Evolutionary conservation across 2,888 invertebrate species (phyloP), one percentile per base, ranked within the genome.

Genomic region (Drosophila pullipes): DNA sequence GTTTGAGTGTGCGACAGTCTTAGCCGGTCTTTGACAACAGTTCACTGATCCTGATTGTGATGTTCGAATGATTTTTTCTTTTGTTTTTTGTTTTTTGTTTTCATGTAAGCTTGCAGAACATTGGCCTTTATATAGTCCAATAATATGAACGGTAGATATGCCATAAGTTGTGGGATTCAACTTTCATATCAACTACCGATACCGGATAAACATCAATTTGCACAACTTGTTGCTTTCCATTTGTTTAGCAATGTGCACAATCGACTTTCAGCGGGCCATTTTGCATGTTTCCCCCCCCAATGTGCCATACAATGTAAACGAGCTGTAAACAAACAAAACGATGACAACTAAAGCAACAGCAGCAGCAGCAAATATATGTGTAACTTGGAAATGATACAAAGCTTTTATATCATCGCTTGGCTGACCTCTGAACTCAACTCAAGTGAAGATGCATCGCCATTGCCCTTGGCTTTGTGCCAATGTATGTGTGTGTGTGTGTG

Each of bases 401-500:
- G 44, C 28, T 55, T 39, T 28, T 31, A 84, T 64, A 74, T 61
- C 41, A 67, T 39, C 55, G 82, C 67, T 74, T 57, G 59, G 67
- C 57, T 82, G 82, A 57, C 58, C 80, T 69, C 41, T 71, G 37
- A 71, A 47, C 69, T 59, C 30, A 30, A 16, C 39, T 39, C 22
- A 33, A 16, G 25, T 31, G 37, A 28, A 7, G 52, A 52, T 9
- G 16, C 35, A 58, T 7, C 68, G 89, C 83, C 89, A 89, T 81
- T 83, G 87, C 85, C 85, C 83, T 87, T 87, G 85, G 66, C 54
- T 55, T 25, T 37, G 5, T 10, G 5, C n/a, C 7, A 4, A 7
- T 13, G 50, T 10, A 0, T 9, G 3, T 35, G 53, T 25, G 25
- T 10, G 22, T 31, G 7, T 30, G 30, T 30, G 9, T 31, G 31